Percentiles rank a stretch among this genome's conserved stretches.
Evolutionary conservation across 2,113 vertebrate species (phyloP).

Genomic region (Nibea albiflora): DNA sequence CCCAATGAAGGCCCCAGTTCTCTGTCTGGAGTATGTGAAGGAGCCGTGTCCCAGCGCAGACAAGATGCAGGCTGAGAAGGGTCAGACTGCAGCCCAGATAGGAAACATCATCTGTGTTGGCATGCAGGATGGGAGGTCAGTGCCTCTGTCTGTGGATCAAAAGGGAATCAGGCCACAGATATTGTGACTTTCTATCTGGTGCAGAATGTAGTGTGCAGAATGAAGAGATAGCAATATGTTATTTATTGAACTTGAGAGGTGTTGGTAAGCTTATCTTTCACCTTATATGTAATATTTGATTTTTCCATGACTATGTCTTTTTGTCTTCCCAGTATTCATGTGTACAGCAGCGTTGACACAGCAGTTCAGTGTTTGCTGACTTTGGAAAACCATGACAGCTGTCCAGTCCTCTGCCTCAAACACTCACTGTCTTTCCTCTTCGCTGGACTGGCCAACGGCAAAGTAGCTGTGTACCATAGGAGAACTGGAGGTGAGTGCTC

Average conservation of each 20-base stretch:
- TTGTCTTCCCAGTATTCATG: constrained; percentile 45
- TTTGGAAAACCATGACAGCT: constrained; percentile 40
- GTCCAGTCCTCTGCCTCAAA: constrained; percentile 54
- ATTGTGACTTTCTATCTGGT: neutral
- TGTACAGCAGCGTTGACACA: constrained; percentile 65
- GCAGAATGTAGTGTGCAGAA: neutral
- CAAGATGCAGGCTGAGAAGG: constrained; percentile 10
- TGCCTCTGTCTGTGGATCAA: neutral
- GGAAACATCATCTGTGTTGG: constrained; percentile 70
- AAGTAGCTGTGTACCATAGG: constrained; percentile 49
- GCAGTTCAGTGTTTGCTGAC: constrained; percentile 56
- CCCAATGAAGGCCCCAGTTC: constrained; percentile 28
- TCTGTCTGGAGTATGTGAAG: constrained; percentile 62
- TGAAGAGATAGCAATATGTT: neutral
- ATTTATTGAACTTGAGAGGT: neutral
- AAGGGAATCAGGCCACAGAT: neutral
- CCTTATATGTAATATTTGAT: neutral
- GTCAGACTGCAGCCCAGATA: neutral
- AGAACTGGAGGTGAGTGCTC: constrained; percentile 44
- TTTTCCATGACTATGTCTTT: neutral
- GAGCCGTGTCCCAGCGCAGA: constrained; percentile 29
- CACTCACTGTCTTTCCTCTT: constrained; percentile 47
- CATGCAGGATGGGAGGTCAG: constrained; percentile 60
- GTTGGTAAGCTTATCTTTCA: neutral
- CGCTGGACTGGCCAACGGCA: constrained; percentile 59